A percentile compares a stretch with the other conserved stretches of the same genome.
phyloP scores from a whole-genome alignment of 2,797 vertebrate species.

The Rhadinocentrus ornatus region DNA sequence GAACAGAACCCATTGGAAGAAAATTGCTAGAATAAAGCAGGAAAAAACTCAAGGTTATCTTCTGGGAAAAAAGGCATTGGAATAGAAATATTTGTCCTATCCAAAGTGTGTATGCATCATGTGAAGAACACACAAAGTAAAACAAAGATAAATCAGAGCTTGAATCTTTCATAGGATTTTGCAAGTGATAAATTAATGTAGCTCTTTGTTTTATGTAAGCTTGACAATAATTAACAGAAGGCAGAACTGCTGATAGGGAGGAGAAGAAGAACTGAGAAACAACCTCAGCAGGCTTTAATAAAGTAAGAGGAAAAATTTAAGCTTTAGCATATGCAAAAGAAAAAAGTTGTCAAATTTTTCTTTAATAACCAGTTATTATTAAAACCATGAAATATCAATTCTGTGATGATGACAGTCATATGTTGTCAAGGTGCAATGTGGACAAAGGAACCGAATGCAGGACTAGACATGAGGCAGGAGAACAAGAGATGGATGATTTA shows the following conservation, averaged over 20 bases:
- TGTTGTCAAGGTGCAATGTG: too few species aligned
- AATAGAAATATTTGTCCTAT: neutral
- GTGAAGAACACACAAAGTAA: neutral
- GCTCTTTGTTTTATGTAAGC: slow-evolving; percentile 11
- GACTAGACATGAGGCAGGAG: too few species aligned
- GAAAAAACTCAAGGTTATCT: neutral
- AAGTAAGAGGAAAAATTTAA: neutral
- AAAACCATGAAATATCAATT: too few species aligned
- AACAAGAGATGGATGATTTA: too few species aligned
- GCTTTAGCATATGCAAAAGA: neutral
- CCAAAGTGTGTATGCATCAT: neutral
- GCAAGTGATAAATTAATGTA: neutral
- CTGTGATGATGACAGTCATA: too few species aligned
- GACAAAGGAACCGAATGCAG: too few species aligned
- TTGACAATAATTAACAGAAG: neutral
- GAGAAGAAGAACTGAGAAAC: neutral
- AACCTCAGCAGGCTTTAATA: neutral
- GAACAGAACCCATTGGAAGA: slow-evolving; percentile 6
- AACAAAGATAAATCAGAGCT: neutral
- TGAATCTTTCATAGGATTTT: neutral
- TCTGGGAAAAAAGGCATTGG: neutral
- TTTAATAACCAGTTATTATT: neutral
- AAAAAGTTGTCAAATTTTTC: neutral
- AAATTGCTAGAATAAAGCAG: slow-evolving; percentile 10
- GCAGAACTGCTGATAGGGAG: neutral